Percentiles rank a stretch among this genome's conserved stretches.
Conservation (phyloP, 2,113 vertebrate species). For the Cyrtonyx montezumae region DNA sequence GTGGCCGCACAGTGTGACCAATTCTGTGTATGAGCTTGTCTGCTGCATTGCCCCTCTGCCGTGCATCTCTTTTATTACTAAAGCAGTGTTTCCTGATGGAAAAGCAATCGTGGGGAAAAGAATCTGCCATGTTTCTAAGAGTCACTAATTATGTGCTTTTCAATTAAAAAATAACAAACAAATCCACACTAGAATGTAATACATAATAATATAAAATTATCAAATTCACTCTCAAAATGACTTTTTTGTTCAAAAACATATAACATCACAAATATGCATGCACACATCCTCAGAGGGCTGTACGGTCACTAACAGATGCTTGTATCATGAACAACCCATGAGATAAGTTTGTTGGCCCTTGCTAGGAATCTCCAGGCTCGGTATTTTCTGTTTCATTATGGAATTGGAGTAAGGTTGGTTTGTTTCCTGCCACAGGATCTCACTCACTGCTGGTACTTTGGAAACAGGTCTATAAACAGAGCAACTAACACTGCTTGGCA, state of each 20-base stretch:
- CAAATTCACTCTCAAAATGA: background rate
- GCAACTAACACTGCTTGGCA: background rate
- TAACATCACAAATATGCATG: background rate
- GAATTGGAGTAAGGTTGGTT: background rate
- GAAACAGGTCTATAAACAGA: background rate
- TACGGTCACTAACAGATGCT: background rate
- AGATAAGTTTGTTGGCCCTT: background rate
- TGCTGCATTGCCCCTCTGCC: background rate
- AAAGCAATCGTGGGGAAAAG: background rate
- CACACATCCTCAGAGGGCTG: background rate
- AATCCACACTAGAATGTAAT: background rate
- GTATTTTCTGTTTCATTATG: background rate
- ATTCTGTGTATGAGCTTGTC: rapidly evolving
- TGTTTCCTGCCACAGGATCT: background rate
- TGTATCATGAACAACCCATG: background rate
- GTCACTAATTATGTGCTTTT: background rate
- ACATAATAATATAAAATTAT: background rate
- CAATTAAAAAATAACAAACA: too few relatives aligned
- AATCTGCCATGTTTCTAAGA: background rate
- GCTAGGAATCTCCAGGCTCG: background rate
- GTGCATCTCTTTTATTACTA: background rate
- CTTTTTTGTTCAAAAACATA: background rate
- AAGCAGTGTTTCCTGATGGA: background rate
- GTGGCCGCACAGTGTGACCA: background rate
- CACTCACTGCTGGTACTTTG: background rate